Evolutionary conservation across 2,888 invertebrate genomes (phyloP).

Genomic region (Rotaria magnacalcarata): DNA sequence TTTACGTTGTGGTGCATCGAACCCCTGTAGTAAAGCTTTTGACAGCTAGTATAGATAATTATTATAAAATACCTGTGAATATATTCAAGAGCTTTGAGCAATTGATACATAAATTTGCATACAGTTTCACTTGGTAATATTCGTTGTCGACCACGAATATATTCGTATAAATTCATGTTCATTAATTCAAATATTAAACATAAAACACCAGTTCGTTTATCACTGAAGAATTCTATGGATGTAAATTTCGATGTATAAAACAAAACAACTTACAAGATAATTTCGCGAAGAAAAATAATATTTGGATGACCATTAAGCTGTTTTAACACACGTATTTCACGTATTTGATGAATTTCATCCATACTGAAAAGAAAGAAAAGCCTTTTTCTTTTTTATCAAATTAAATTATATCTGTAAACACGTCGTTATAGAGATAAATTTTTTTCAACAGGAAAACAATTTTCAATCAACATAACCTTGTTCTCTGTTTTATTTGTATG

Average conservation of each 20-base stretch:
- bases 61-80: conserved; percentile 64
- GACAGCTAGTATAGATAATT: too few species aligned
- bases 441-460: background rate
- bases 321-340: conserved; percentile 66
- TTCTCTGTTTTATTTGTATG: too few species aligned
- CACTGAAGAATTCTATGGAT: conserved; percentile 58
- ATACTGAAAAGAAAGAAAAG: conserved; percentile 51
- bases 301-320: conserved; percentile 66
- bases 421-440: too few species aligned
- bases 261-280: conserved; percentile 64
- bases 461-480: background rate
- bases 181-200: conserved; percentile 68
- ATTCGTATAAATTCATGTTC: conserved; percentile 70
- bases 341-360: conserved; percentile 60
- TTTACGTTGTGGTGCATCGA: too few species aligned
- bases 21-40: too few species aligned
- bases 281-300: conserved; percentile 66
- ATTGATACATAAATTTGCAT: conserved; percentile 65
- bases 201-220: conserved; percentile 64
- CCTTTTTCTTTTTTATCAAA: too few species aligned
- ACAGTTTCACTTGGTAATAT: conserved; percentile 64
- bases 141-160: conserved; percentile 62
- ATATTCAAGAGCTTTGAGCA: conserved; percentile 66
- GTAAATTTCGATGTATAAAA: conserved; percentile 18
- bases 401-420: too few species aligned